Evolutionary conservation across 2,113 vertebrate species (phyloP).

Genomic region (Naja naja): DNA sequence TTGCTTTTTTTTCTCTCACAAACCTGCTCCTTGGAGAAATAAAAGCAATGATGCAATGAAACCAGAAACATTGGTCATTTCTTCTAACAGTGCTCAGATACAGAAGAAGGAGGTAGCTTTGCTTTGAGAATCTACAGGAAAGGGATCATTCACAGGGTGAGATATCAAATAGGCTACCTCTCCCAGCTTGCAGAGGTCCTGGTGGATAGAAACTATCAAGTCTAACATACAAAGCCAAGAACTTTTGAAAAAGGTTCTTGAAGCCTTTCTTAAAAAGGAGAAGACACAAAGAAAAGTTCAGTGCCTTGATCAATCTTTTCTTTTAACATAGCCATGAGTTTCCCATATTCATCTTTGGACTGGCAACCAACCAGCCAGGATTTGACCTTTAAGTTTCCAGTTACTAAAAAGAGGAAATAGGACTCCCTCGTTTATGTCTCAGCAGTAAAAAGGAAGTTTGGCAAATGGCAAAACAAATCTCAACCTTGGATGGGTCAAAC

Average conservation of each 20-base stretch:
- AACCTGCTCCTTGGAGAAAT: constrained; percentile 10
- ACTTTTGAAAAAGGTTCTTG: background rate
- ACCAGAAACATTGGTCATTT: background rate
- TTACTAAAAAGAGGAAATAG: background rate
- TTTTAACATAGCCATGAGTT: background rate
- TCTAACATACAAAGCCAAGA: background rate
- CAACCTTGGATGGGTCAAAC: background rate
- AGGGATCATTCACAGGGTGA: background rate
- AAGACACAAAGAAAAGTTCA: background rate
- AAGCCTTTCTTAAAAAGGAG: background rate
- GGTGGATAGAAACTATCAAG: background rate
- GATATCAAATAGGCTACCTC: background rate
- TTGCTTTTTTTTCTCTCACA: background rate
- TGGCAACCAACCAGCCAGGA: background rate
- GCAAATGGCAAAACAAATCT: background rate
- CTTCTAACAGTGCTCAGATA: background rate
- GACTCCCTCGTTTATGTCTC: background rate
- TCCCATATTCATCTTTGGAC: background rate
- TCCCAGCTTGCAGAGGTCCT: background rate
- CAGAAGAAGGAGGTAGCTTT: background rate
- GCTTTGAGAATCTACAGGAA: background rate
- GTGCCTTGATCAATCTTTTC: background rate
- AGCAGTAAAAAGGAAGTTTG: background rate
- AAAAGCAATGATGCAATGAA: background rate
- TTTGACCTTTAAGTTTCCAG: background rate